Conservation (phyloP, 2,888 invertebrate species). For the Andrena flavipes region DNA sequence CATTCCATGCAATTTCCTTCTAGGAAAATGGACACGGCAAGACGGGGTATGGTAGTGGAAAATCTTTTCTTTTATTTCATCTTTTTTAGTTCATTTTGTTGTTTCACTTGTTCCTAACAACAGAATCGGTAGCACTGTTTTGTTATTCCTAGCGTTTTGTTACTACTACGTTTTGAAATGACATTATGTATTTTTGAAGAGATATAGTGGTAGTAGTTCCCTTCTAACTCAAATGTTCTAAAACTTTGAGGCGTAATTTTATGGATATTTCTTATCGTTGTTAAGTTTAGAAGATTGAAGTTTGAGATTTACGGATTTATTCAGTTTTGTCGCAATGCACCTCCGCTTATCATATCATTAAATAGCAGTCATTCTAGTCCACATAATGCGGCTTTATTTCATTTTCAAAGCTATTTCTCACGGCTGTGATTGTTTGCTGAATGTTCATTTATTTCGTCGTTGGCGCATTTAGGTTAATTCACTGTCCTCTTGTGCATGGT, state of each 20-base stretch:
- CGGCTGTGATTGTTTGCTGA: conserved; percentile 25
- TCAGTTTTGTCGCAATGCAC: background rate
- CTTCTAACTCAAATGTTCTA: too few relatives aligned
- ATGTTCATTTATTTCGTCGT: conserved; percentile 34
- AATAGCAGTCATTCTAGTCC: conserved; percentile 12
- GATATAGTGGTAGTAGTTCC: too few relatives aligned
- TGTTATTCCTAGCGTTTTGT: too few relatives aligned
- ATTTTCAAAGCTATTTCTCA: conserved; percentile 36
- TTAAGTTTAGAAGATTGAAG: background rate
- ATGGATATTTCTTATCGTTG: too few relatives aligned
- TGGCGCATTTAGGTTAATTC: conserved; percentile 33
- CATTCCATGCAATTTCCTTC: conserved; percentile 62
- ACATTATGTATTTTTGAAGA: too few relatives aligned
- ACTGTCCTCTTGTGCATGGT: conserved; percentile 15
- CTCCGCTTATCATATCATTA: background rate
- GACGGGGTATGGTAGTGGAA: background rate
- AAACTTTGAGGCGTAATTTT: too few relatives aligned
- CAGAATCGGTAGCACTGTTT: too few relatives aligned
- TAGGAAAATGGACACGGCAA: conserved; percentile 15
- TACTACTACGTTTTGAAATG: too few relatives aligned
- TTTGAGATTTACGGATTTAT: background rate
- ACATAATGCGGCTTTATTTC: conserved; percentile 28
- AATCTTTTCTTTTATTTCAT: too few relatives aligned
- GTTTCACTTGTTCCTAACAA: too few relatives aligned
- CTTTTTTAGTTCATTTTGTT: too few relatives aligned